These are phyloP conservation scores for Peribatodes rhomboidaria DNA, from an alignment of 2,888 invertebrate species.

Conservation along the genomic window DNA sequence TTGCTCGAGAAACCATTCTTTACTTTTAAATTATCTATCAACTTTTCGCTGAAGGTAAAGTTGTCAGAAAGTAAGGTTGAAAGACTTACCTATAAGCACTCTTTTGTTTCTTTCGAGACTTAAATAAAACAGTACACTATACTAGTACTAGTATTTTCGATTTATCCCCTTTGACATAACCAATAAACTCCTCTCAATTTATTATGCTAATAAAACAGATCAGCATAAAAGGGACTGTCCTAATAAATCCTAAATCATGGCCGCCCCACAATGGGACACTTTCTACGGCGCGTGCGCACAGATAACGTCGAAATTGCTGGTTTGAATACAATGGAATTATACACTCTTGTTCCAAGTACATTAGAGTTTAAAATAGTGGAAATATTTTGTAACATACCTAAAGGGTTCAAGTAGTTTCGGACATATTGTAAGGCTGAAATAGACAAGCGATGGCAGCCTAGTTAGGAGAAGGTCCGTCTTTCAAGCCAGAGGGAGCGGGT, in stretches of 20 bases:
- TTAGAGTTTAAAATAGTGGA: constrained; percentile 51
- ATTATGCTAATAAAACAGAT: constrained; percentile 29
- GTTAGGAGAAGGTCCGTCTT: too few relatives aligned
- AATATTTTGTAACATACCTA: constrained; percentile 11
- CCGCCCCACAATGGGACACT: constrained; percentile 73
- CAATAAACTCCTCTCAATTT: constrained; percentile 21
- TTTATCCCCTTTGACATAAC: constrained; percentile 1
- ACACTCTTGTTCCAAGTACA: constrained; percentile 53
- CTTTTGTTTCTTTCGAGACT: too few relatives aligned
- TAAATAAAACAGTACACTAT: too few relatives aligned
- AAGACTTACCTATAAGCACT: too few relatives aligned
- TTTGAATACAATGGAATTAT: constrained; percentile 55
- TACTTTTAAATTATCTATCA: too few relatives aligned
- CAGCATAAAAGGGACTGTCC: constrained; percentile 38
- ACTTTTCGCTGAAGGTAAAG: too few relatives aligned
- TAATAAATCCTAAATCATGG: constrained; percentile 47
- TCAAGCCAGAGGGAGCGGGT: too few relatives aligned
- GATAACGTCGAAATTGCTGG: constrained; percentile 68
- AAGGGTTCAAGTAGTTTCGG: constrained; percentile 56
- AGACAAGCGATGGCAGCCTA: too few relatives aligned
- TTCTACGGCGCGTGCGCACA: constrained; percentile 70
- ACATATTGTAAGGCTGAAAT: constrained; percentile 30
- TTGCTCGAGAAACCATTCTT: too few relatives aligned
- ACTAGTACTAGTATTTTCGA: too few relatives aligned
- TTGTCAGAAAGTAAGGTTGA: too few relatives aligned